Evolutionary conservation across 2,888 invertebrate genomes (phyloP).

Genomic region (Tethea ocularis): DNA sequence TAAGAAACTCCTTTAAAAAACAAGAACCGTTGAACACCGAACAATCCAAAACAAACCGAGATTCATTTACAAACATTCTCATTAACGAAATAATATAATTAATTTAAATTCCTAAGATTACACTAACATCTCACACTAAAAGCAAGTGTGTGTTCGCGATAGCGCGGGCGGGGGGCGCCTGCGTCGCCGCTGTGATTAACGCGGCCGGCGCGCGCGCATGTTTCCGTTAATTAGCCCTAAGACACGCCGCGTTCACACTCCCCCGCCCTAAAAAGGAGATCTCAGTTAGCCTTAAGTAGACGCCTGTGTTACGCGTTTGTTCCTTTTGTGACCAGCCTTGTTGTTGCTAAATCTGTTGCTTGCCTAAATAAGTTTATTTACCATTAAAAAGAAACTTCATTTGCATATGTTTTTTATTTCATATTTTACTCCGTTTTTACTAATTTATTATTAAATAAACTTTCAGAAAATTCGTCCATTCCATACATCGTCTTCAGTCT

Average conservation of each 20-base stretch:
- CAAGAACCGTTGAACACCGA: slow-evolving; percentile 1
- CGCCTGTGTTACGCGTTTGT: slow-evolving; percentile 48
- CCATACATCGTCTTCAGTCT: background rate
- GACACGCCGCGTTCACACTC: slow-evolving; percentile 74
- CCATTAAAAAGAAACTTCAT: background rate
- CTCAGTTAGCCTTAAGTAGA: slow-evolving; percentile 69
- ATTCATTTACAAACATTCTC: slow-evolving; percentile 38
- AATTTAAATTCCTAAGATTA: slow-evolving; percentile 78
- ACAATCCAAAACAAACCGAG: slow-evolving; percentile 1
- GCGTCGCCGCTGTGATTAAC: slow-evolving; percentile 62
- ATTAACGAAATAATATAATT: slow-evolving; percentile 62
- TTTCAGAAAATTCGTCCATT: background rate
- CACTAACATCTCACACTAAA: slow-evolving; percentile 73
- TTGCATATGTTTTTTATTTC: no score
- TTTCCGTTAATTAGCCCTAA: slow-evolving; percentile 75
- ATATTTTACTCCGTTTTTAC: no score
- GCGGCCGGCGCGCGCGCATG: slow-evolving; percentile 69
- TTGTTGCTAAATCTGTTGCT: slow-evolving; percentile 41
- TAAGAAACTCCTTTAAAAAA: background rate
- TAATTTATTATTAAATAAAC: no score
- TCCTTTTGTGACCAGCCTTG: slow-evolving; percentile 52
- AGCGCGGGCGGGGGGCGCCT: slow-evolving; percentile 45
- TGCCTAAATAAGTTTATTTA: slow-evolving; percentile 15
- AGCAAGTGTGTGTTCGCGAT: slow-evolving; percentile 69
- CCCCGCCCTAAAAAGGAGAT: slow-evolving; percentile 73